Conservation (phyloP, 2,113 vertebrate species). For the Sigmodon hispidus region DNA sequence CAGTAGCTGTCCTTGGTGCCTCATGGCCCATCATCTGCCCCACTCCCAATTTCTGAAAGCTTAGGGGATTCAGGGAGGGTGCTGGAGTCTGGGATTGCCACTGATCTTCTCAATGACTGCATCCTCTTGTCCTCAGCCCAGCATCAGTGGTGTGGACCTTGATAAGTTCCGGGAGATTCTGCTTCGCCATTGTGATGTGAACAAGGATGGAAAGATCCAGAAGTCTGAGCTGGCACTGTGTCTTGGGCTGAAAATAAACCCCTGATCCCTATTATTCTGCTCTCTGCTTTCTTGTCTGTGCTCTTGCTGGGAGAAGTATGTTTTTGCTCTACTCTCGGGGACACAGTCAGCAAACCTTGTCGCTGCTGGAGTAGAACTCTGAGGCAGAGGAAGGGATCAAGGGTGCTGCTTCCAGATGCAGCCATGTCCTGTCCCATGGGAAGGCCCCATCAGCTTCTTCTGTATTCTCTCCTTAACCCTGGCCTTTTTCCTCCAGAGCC, state of each 20-base stretch:
- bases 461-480: neutral
- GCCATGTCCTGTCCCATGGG: neutral
- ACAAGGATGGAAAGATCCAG: constrained; percentile 98
- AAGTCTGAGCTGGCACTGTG: constrained; percentile 95
- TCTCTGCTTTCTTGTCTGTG: constrained; percentile 42
- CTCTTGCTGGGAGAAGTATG: constrained; percentile 57
- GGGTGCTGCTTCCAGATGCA: neutral
- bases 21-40: neutral
- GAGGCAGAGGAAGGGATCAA: neutral
- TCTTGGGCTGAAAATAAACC: constrained; percentile 92
- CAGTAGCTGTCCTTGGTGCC: too few relatives aligned
- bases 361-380: neutral
- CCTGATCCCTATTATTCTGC: constrained; percentile 53
- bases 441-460: neutral
- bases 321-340: constrained; percentile 64
- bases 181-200: constrained; percentile 94
- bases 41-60: neutral
- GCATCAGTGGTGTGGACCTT: constrained; percentile 91
- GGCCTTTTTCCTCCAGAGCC: neutral
- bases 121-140: constrained; percentile 88
- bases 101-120: neutral
- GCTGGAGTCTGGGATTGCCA: neutral
- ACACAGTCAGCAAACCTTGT: neutral
- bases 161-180: constrained; percentile 93
- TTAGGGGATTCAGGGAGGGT: accelerated